A percentile compares a stretch with the other conserved stretches of the same genome.
Conservation (phyloP, 2,888 invertebrate species). For the Acrobasis consociella region DNA sequence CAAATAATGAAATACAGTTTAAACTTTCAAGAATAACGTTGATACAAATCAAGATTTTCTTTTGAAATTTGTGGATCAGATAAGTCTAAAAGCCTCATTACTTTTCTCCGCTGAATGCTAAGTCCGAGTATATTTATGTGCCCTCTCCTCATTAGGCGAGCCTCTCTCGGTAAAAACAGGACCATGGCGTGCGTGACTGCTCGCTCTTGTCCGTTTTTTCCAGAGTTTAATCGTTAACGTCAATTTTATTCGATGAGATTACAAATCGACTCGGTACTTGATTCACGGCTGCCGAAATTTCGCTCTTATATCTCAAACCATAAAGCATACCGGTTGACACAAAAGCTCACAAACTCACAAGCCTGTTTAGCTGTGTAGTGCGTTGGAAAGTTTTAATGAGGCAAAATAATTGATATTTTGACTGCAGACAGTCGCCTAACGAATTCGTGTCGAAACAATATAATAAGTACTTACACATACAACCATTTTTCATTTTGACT, state of each 20-base stretch:
- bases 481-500: conserved; percentile 17
- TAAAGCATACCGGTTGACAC: conserved; percentile 27
- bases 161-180: conserved; percentile 3
- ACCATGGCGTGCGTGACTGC: conserved; percentile 20
- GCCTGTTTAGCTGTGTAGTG: conserved; percentile 31
- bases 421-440: conserved; percentile 42
- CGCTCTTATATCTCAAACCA: conserved; percentile 28
- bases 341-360: conserved; percentile 13
- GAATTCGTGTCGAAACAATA: conserved; percentile 43
- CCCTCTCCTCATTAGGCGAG: conserved; percentile 10
- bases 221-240: conserved; percentile 45
- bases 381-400: conserved; percentile 60
- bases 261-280: conserved; percentile 43
- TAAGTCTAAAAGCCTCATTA: conserved; percentile 13
- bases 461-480: conserved; percentile 27
- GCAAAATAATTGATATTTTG: conserved; percentile 68
- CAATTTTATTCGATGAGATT: conserved; percentile 74
- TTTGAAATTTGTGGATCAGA: conserved; percentile 11
- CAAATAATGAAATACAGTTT: too few species aligned
- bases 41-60: neutral
- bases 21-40: neutral
- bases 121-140: conserved; percentile 7
- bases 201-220: conserved; percentile 38
- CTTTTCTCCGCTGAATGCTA: neutral
- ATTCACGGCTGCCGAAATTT: conserved; percentile 30